Evolutionary conservation across 1,140 invertebrate genomes (phyloP).

Genomic region (Aleiodes sp.): DNA sequence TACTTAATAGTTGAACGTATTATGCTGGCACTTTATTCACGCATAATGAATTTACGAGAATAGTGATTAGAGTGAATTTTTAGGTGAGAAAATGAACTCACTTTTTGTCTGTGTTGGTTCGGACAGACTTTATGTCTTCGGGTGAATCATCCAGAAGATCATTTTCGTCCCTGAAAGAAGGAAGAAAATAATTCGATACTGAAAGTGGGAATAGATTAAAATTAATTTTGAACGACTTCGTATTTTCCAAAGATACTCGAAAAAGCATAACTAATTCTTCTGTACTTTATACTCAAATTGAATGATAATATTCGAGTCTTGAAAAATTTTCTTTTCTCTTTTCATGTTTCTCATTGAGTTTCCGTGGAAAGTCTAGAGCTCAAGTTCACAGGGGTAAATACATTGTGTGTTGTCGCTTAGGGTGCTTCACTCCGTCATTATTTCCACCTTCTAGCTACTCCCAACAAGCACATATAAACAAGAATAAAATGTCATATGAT

Average conservation of each 20-base stretch:
- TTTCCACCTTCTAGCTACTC: not conserved
- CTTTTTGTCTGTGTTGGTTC: constrained; percentile 75
- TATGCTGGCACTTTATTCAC: not conserved
- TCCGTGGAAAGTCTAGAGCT: not conserved
- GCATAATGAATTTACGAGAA: not conserved
- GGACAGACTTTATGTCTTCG: constrained; percentile 71
- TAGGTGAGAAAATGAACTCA: constrained; percentile 60
- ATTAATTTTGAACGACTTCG: too few relatives aligned
- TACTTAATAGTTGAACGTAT: constrained; percentile 21
- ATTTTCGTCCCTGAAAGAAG: constrained; percentile 66
- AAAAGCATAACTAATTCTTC: too few relatives aligned
- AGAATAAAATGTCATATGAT: not conserved
- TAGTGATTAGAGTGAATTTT: not conserved
- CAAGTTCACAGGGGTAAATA: constrained; percentile 6
- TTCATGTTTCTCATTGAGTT: not conserved
- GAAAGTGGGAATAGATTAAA: too few relatives aligned
- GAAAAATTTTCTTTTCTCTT: not conserved
- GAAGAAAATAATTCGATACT: not conserved
- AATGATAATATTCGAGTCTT: not conserved
- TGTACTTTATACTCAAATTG: too few relatives aligned
- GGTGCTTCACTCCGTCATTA: constrained; percentile 14
- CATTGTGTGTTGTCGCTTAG: constrained; percentile 10
- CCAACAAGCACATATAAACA: not conserved
- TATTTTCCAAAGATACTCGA: too few relatives aligned
- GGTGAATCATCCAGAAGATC: constrained; percentile 70